Conservation (phyloP, 2,888 invertebrate species). For the Platycnemis pennipes region DNA sequence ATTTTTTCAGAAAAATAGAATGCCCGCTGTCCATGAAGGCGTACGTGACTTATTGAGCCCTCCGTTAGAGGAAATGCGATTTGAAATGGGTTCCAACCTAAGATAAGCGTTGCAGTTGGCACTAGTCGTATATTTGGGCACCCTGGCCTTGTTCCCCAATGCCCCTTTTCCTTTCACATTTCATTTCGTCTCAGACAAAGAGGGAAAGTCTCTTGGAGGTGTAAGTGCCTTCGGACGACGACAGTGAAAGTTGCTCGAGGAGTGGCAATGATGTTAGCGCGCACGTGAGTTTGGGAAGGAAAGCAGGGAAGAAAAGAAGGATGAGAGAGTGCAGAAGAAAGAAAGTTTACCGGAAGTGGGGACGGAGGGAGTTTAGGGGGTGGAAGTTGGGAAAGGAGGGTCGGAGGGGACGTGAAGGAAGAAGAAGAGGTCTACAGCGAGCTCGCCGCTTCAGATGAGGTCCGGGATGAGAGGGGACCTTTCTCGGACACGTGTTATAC, state of each 20-base stretch:
- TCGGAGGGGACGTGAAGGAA: not conserved
- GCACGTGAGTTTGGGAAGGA: not conserved
- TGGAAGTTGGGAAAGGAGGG: not conserved
- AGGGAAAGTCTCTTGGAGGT: not conserved
- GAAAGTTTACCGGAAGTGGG: not conserved
- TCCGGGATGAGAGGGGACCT: slow-evolving; percentile 12
- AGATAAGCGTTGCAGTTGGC: not conserved
- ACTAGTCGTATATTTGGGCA: not conserved
- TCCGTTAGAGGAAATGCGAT: too few species aligned
- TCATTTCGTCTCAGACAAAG: not conserved
- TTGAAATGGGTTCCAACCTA: too few species aligned
- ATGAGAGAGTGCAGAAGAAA: not conserved
- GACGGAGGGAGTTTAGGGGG: not conserved
- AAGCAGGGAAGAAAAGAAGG: not conserved
- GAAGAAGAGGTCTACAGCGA: not conserved
- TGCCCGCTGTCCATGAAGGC: too few species aligned
- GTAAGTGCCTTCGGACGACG: not conserved
- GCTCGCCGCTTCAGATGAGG: not conserved
- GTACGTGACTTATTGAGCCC: too few species aligned
- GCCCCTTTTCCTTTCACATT: not conserved
- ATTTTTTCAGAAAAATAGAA: too few species aligned
- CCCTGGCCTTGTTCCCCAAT: not conserved
- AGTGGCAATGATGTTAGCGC: not conserved
- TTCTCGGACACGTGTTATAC: slow-evolving; percentile 44
- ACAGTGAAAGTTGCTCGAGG: not conserved